A percentile compares a stretch with the other conserved stretches of the same genome.
phyloP scores from a whole-genome alignment of 2,888 invertebrate genomes.

The Gymnoscelis rufifasciata region DNA sequence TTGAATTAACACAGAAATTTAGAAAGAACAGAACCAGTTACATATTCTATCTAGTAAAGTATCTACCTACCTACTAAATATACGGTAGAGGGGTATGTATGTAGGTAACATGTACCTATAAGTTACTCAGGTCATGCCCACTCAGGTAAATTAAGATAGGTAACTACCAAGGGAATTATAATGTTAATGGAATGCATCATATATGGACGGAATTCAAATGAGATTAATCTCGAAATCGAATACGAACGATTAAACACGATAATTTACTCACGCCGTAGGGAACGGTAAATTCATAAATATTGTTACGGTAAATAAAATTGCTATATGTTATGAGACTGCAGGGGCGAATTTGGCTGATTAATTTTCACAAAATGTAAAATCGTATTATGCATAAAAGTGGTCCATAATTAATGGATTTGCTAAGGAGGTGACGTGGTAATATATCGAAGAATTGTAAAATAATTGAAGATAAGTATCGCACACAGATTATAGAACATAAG shows the following conservation, averaged over 20 bases:
- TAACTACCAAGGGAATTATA: background rate
- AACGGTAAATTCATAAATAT: conserved; percentile 16
- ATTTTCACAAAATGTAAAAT: background rate
- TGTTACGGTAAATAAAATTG: conserved; percentile 12
- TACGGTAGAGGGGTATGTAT: too few species aligned
- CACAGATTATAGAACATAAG: too few species aligned
- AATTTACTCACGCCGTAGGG: conserved; percentile 20
- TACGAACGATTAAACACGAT: conserved; percentile 15
- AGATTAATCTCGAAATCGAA: conserved; percentile 11
- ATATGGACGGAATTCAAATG: conserved; percentile 10
- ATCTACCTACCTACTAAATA: too few species aligned
- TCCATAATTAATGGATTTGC: background rate
- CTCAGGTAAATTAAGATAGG: too few species aligned
- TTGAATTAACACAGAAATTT: too few species aligned
- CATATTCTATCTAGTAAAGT: too few species aligned
- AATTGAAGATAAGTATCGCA: too few species aligned
- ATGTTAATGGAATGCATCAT: conserved; percentile 3
- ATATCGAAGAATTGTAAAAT: too few species aligned
- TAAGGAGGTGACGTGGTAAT: too few species aligned
- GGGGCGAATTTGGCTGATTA: conserved; percentile 2
- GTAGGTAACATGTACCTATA: too few species aligned
- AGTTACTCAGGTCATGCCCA: too few species aligned
- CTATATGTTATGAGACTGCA: conserved; percentile 9
- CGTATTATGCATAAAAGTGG: background rate
- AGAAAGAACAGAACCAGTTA: too few species aligned